Conservation (phyloP, 2,888 invertebrate genomes). For the Noctua pronuba region DNA sequence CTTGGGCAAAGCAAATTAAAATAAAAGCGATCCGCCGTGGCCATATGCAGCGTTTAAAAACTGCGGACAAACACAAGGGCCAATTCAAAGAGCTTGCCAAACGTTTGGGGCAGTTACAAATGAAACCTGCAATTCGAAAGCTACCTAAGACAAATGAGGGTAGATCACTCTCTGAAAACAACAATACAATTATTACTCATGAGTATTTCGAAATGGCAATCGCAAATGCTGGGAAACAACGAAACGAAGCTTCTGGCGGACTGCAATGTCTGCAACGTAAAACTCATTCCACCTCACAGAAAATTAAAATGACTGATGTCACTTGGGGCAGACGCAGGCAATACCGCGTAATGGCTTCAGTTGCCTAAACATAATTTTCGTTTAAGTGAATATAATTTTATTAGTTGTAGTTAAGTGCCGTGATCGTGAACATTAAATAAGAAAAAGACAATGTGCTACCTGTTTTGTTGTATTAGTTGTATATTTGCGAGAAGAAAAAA, state of each 20-base stretch:
- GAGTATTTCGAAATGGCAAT: not conserved
- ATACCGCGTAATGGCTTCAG: not conserved
- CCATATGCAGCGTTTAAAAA: not conserved
- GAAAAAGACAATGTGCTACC: not conserved
- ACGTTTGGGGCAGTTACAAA: conserved; percentile 15
- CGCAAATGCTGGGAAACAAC: not conserved
- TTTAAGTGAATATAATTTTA: conserved; percentile 14
- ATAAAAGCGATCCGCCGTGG: conserved; percentile 10
- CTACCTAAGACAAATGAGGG: not conserved
- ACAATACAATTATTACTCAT: not conserved
- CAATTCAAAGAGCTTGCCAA: conserved; percentile 4
- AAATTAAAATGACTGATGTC: conserved; percentile 7
- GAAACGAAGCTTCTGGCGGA: not conserved
- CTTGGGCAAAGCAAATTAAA: conserved; percentile 9
- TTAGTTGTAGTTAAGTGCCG: not conserved
- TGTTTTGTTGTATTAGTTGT: conserved; percentile 11
- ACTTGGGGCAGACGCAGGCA: conserved; percentile 22
- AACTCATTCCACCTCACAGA: not conserved
- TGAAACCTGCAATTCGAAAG: not conserved
- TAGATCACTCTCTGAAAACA: not conserved
- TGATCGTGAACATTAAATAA: conserved; percentile 11
- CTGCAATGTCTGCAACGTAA: not conserved
- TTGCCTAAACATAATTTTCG: not conserved
- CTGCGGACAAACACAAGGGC: not conserved
- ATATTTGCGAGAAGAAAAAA: conserved; percentile 12